Percentiles rank a stretch among this genome's conserved stretches.
phyloP scores from a whole-genome alignment of 2,113 vertebrate genomes.

The Telmatochromis sp. region DNA sequence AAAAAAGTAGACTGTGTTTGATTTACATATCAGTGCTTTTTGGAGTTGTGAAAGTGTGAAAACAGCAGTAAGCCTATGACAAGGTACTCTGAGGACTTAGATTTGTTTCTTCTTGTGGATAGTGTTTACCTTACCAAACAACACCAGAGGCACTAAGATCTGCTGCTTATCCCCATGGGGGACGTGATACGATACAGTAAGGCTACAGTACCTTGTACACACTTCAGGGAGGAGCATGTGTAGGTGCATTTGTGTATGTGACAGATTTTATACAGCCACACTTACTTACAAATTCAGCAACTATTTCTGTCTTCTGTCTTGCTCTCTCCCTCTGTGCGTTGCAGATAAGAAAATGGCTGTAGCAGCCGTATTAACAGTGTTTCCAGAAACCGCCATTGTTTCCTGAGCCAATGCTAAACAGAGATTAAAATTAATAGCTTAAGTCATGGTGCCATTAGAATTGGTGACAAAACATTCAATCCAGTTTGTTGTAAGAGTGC shows the following conservation, averaged over 20 bases:
- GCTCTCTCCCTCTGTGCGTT: conserved; percentile 23
- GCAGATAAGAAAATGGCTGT: conserved; percentile 54
- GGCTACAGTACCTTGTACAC: not conserved
- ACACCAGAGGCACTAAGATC: conserved; percentile 12
- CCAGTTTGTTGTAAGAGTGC: conserved; percentile 24
- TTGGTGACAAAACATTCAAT: conserved; percentile 26
- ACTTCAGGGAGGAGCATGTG: not conserved
- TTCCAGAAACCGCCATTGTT: conserved; percentile 45
- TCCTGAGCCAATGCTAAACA: conserved; percentile 19
- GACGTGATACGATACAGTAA: not conserved
- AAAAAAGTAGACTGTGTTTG: not conserved
- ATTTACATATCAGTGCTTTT: conserved; percentile 20
- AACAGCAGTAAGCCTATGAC: conserved; percentile 4
- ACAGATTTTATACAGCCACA: not conserved
- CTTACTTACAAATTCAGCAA: conserved; percentile 26
- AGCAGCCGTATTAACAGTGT: conserved; percentile 14
- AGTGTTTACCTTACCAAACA: conserved; percentile 28
- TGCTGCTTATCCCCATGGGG: not conserved
- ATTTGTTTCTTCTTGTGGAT: conserved; percentile 9
- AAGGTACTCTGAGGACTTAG: conserved; percentile 7
- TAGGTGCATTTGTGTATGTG: not conserved
- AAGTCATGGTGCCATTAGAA: conserved; percentile 37
- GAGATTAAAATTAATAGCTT: conserved; percentile 58
- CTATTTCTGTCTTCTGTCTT: not conserved
- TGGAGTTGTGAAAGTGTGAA: not conserved